Evolutionary conservation across 1,140 invertebrate species (phyloP).

Genomic region (Drosophila triauraria): DNA sequence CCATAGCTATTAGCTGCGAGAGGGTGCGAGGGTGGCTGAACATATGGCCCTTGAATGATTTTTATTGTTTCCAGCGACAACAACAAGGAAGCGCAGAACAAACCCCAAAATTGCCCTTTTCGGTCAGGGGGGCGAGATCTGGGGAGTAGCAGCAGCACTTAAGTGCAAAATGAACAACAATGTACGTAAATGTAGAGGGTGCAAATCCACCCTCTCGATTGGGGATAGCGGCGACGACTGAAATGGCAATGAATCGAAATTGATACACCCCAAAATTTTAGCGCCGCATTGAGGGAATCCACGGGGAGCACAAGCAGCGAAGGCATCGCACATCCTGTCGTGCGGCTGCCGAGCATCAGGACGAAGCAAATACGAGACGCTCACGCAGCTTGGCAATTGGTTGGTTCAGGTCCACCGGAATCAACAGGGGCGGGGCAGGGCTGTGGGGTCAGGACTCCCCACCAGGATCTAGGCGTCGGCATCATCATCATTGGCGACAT

Average conservation of each 20-base stretch:
- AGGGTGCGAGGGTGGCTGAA: slow-evolving; percentile 32
- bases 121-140: slow-evolving; percentile 31
- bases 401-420: slow-evolving; percentile 39
- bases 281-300: slow-evolving; percentile 61
- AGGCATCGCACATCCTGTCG: slow-evolving; percentile 54
- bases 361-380: slow-evolving; percentile 37
- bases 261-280: slow-evolving; percentile 80
- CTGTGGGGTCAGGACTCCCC: slow-evolving; percentile 56
- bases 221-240: slow-evolving; percentile 37
- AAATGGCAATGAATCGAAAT: slow-evolving; percentile 81
- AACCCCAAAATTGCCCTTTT: slow-evolving; percentile 64
- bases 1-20: slow-evolving; percentile 31
- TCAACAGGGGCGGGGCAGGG: slow-evolving; percentile 8
- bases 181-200: slow-evolving; percentile 47
- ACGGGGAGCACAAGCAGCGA: slow-evolving; percentile 49
- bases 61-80: slow-evolving; percentile 51
- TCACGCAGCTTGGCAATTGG: slow-evolving; percentile 49
- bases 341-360: slow-evolving; percentile 48
- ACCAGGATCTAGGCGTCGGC: slow-evolving; percentile 58
- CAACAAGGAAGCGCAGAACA: slow-evolving; percentile 43
- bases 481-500: slow-evolving; percentile 74
- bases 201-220: slow-evolving; percentile 73
- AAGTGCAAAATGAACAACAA: slow-evolving; percentile 75
- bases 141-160: slow-evolving; percentile 51
- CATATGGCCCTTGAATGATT: slow-evolving; percentile 60